Evolutionary conservation across 53 echinoderm and acorn worm species (phyloP), one percentile per base, ranked within the genome.

Genomic region (Holothuria scabra): DNA sequence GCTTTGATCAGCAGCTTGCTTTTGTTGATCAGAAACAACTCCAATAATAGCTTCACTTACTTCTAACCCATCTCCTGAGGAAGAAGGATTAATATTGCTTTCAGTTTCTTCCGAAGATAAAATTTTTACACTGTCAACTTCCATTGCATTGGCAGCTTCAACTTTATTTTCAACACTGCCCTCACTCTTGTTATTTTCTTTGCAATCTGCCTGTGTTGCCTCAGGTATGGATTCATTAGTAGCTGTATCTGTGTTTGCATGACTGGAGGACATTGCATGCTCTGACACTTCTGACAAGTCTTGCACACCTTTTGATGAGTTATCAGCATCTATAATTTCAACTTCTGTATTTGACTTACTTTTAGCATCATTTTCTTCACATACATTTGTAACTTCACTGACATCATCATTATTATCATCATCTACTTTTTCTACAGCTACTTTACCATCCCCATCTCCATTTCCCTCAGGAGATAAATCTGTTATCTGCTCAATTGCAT

Each of bases 341-440:
- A 6, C 28, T 18, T 38, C 83, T 24, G 82, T 83, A 32, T 66
- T 65, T 46, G 80, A 86, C 46, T 35, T 87, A 59, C 58, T 26
- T 76, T 86, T 86, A 23, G 29, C 82, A 28, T 87, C 90, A 52
- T 58, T 74, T 58, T 83, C 87, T 83, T 44, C 79, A 33, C 76
- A 37, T 84, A 84, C 79, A 34, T 30, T 80, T 78, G 86, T 69
- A 21, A 46, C 71, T 56, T 84, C 66, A 61, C 34, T 46, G 28
- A 28, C 67, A 24, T 61, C 79, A 26, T 70, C 84, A 55, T 55
- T 84, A 23, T 84, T 75, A 85, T 84, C 84, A 59, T 61, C 60
- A 46, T 75, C 32, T 62, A 20, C 22, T 0, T 29, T 66, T 46
- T 83, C 66, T 60, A 35, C 66, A 64, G 63, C 84, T 76, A 60